phyloP scores from a whole-genome alignment of 2,888 invertebrate species.

The Eupithecia subfuscata region DNA sequence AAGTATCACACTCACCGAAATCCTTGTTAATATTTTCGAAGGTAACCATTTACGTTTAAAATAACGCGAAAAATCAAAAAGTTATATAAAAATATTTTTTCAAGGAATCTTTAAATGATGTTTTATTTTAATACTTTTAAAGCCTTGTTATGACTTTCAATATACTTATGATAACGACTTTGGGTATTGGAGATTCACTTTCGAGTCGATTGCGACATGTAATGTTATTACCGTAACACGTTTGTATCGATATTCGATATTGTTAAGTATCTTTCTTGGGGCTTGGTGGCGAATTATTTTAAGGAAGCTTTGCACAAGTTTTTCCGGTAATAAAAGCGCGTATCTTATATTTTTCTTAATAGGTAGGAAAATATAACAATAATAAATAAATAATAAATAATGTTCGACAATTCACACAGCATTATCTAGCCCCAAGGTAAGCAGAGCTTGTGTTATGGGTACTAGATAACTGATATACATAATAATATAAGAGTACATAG shows the following conservation, averaged over 20 bases:
- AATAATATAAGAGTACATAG: too few relatives aligned
- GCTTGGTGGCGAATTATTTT: neutral
- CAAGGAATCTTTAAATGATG: neutral
- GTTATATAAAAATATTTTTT: neutral
- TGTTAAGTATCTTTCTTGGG: neutral
- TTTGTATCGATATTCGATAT: neutral
- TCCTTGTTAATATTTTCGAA: neutral
- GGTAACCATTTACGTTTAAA: neutral
- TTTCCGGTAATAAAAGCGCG: too few relatives aligned
- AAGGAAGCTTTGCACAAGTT: too few relatives aligned
- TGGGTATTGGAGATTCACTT: neutral
- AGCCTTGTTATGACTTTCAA: neutral
- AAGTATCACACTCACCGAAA: neutral
- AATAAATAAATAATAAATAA: too few relatives aligned
- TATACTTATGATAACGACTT: neutral
- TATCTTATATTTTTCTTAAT: too few relatives aligned
- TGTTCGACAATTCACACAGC: too few relatives aligned
- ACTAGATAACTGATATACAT: too few relatives aligned
- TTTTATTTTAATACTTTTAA: neutral
- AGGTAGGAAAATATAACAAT: too few relatives aligned
- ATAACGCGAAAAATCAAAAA: neutral
- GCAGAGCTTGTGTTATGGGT: too few relatives aligned
- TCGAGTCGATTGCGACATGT: constrained; percentile 1
- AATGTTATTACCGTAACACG: neutral
- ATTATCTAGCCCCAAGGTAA: too few relatives aligned